Base-by-base conservation (phyloP, 2,888 invertebrate species). In the Euplagia quadripunctaria region DNA sequence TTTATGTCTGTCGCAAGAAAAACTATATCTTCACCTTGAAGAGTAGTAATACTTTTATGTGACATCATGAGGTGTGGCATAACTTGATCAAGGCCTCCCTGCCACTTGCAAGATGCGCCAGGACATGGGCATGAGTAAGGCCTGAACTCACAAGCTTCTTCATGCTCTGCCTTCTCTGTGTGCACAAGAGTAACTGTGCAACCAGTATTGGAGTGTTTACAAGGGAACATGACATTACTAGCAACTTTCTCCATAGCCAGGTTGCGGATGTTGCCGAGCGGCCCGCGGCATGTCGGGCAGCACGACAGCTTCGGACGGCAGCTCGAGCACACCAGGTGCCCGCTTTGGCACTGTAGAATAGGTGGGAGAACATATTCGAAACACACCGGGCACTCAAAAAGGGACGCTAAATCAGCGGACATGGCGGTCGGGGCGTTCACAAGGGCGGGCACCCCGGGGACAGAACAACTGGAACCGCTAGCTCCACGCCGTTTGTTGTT, bases 161-260 rank as follows among this genome's bases (percentile, higher is more conserved):
- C 99, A 91, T 99, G 99, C 88, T 99, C 99, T 12, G 98, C 98
- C 94, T 99, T 99, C 87, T 99, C 99, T n/a, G 99, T 99, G 92
- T 99, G 98, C 46, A 99, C 97, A 41, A 99, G 96, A 17, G 99
- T 98, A 85, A 98, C 98, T 31, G 97, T 97, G 92, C 99, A 99
- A 69, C 99, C 99, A 80, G 99, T 99, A 84, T 98, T 98, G 73
- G 98, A 98, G 96, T 99, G 99, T 96, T 99, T 99, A 96, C 99
- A 99, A 0, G 99, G 99, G 90, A 99, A 99, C 97, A 99, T 98
- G 67, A 99, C 98, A 87, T 99, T 99, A 87, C 98, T 98, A 63
- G 99, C 99, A 58, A 99, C 99, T 94, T 99, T 99, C 92, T 99
- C 99, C 99, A 99, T 99, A 52, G 99, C 99, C 90, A 99, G 96